Percentiles rank a stretch among this genome's conserved stretches.
Evolutionary conservation across 1,140 invertebrate genomes (phyloP).

Genomic region (Amyelois transitella): DNA sequence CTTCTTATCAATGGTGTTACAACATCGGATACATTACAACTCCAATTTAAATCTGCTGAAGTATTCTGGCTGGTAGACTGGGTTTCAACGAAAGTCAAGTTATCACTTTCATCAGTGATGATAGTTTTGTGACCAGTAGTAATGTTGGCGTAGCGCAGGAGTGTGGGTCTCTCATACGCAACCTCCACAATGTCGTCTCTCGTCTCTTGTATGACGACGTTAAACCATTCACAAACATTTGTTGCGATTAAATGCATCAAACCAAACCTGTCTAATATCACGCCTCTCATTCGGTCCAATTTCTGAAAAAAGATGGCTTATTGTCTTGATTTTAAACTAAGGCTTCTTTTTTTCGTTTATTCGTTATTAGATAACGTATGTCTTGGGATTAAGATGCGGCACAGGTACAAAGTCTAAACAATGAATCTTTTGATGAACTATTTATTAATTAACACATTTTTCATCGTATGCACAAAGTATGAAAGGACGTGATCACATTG

Average conservation of each 20-base stretch:
- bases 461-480: background rate
- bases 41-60: slow-evolving; percentile 33
- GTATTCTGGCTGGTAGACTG: slow-evolving; percentile 20
- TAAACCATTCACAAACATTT: slow-evolving; percentile 80
- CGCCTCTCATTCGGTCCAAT: slow-evolving; percentile 64
- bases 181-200: slow-evolving; percentile 76
- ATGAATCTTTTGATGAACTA: background rate
- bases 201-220: slow-evolving; percentile 79
- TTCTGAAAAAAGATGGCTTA: slow-evolving; percentile 50
- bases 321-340: background rate
- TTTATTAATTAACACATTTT: background rate
- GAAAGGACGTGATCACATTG: background rate
- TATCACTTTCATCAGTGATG: slow-evolving; percentile 32
- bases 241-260: slow-evolving; percentile 77
- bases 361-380: too few species aligned
- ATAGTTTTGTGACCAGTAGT: slow-evolving; percentile 28
- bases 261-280: slow-evolving; percentile 76
- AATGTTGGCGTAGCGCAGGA: slow-evolving; percentile 44
- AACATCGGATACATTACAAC: slow-evolving; percentile 72
- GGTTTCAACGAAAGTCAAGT: slow-evolving; percentile 25
- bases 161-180: slow-evolving; percentile 39
- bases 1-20: slow-evolving; percentile 78
- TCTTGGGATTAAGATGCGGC: too few species aligned
- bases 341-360: too few species aligned
- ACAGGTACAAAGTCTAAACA: too few species aligned